Evolutionary conservation across 2,113 vertebrate genomes (phyloP).

Genomic region (Emydura subglobosa): DNA sequence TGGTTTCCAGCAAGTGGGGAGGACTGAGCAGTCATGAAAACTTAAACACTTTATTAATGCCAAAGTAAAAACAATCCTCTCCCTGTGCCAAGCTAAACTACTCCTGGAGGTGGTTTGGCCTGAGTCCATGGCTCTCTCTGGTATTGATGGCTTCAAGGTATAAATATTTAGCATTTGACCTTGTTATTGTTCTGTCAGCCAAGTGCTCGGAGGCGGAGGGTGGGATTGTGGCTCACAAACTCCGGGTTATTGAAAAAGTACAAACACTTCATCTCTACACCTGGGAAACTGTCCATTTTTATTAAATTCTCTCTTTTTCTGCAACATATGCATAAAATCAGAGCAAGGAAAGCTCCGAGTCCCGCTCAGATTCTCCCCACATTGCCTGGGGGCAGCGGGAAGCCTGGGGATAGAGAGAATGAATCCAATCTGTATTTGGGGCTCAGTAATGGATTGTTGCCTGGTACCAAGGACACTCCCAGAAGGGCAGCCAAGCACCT

Average conservation of each 20-base stretch:
- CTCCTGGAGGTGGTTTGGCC: constrained; percentile 46
- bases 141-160: constrained; percentile 52
- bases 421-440: not conserved
- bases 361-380: not conserved
- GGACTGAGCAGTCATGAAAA: not conserved
- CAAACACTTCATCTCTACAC: constrained; percentile 7
- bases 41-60: not conserved
- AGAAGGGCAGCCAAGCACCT: not conserved
- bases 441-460: not conserved
- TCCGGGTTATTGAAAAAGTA: not conserved
- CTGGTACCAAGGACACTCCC: not conserved
- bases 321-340: not conserved
- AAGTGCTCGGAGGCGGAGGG: not conserved
- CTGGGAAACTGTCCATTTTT: not conserved
- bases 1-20: not conserved
- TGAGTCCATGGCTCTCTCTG: constrained; percentile 34
- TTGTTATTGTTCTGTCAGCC: constrained; percentile 59
- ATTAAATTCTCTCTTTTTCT: not conserved
- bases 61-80: not conserved
- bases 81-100: constrained; percentile 21
- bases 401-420: not conserved
- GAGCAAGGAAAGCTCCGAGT: not conserved
- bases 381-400: not conserved
- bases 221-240: constrained; percentile 6
- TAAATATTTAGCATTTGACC: constrained; percentile 65